A percentile compares a stretch with the other conserved stretches of the same genome.
Conservation (phyloP, 2,888 invertebrate genomes). For the Sthenelais limicola region DNA sequence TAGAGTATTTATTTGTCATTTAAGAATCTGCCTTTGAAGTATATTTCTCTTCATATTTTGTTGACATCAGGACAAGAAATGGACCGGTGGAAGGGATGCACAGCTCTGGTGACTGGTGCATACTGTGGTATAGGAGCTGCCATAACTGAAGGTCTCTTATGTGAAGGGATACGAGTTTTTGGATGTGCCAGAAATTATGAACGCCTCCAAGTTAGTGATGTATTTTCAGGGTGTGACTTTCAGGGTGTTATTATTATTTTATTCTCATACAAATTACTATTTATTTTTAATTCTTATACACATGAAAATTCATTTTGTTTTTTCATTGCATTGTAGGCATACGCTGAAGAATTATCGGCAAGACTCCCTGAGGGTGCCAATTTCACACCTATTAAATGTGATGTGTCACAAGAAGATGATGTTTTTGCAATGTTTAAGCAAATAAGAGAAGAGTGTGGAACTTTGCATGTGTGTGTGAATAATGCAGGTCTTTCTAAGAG, state of each 20-base stretch:
- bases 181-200: conserved; percentile 14
- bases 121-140: conserved; percentile 23
- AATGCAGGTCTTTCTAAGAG: background rate
- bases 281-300: too few relatives aligned
- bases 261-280: too few relatives aligned
- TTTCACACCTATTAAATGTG: background rate
- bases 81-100: conserved; percentile 12
- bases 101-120: conserved; percentile 7
- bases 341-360: background rate
- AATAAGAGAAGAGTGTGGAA: background rate
- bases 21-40: too few relatives aligned
- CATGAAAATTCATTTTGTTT: too few relatives aligned
- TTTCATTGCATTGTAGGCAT: background rate
- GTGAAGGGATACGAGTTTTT: background rate
- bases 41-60: too few relatives aligned
- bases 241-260: too few relatives aligned
- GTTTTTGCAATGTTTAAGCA: conserved; percentile 1
- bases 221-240: too few relatives aligned
- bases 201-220: conserved; percentile 1
- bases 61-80: too few relatives aligned
- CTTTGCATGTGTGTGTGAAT: conserved; percentile 12
- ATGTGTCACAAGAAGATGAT: conserved; percentile 11
- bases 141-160: conserved; percentile 1
- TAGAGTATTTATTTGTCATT: too few relatives aligned
- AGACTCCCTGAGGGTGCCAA: background rate